Base-by-base conservation (phyloP, 2,888 invertebrate genomes). In the Xylocampa areola region DNA sequence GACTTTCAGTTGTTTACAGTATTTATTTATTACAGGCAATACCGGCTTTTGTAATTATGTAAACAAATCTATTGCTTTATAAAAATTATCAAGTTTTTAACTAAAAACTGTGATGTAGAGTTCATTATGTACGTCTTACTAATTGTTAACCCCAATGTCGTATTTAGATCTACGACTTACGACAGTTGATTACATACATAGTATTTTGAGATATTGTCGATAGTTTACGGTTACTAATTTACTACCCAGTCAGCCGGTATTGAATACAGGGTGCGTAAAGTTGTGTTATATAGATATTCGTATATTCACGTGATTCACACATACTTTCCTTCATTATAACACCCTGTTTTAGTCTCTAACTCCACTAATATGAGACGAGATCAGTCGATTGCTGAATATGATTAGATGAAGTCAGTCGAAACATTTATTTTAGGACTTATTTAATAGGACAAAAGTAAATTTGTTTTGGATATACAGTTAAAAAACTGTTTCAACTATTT, bases 351-450 rank as follows among this genome's bases (percentile, higher is more conserved):
- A 59, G 66, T 70, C 39, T 66, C 71, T 78, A 76, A 59, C 23
- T 63, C 64, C 72, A 66, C 65, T 68, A 73, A 71, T 37, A 53
- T 52, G 66, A 73, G 69, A 73, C 69, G 70, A 74, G 59, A 69
- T 80, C 80, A 81, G 80, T 81, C 79, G 60, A 65, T 68, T 60
- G 50, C 69, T 71, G 68, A 69, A 54, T 65, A 74, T 71, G 66
- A 74, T 67, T 58, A 69, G 71, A 74, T 73, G 77, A 77, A 69
- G 71, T 83, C 82, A 84, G 81, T 82, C 83, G 70, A 72, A 76
- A 77, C 50, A 14, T 64, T 77, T 55, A 67, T 59, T 74, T 66
- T 55, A 49, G 60, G 66, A 74, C 73, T 74, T 60, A 67, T 76
- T 72, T 69, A 60, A 65, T 70, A 73, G 62, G 7, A 50, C 49